A percentile compares a stretch with the other conserved stretches of the same genome.
phyloP scores from a whole-genome alignment of 2,113 vertebrate species.

The Ammodramus savannarum region DNA sequence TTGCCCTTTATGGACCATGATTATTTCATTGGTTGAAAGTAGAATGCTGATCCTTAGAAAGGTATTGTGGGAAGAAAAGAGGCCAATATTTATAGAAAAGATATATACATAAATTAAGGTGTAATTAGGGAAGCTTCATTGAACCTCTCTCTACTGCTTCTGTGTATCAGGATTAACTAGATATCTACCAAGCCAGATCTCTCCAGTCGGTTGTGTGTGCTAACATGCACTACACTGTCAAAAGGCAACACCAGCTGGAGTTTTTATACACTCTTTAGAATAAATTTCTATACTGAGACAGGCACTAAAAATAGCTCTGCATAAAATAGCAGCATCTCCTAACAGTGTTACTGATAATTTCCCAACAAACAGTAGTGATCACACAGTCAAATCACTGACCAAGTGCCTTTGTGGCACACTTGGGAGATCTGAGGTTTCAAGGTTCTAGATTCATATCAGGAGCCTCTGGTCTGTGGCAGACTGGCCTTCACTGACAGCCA shows the following conservation, averaged over 20 bases:
- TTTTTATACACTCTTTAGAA: not conserved
- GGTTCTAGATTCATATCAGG: not conserved
- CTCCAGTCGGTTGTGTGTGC: not conserved
- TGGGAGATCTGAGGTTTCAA: not conserved
- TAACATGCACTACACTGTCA: fast-evolving
- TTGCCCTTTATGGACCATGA: not conserved
- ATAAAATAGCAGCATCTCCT: not conserved
- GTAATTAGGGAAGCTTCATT: not conserved
- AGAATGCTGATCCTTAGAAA: not conserved
- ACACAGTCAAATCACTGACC: not conserved
- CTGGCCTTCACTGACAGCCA: not conserved
- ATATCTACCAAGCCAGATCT: not conserved
- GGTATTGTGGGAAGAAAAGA: not conserved
- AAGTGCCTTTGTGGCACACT: not conserved
- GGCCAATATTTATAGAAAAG: not conserved
- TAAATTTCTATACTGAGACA: not conserved
- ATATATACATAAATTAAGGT: not conserved
- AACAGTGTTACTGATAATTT: not conserved
- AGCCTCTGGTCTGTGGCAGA: not conserved
- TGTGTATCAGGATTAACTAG: not conserved
- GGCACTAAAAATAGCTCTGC: not conserved
- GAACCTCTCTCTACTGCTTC: not conserved
- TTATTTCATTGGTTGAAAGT: not conserved
- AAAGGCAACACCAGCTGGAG: not conserved
- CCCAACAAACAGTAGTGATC: not conserved